A percentile compares a stretch with the other conserved stretches of the same genome.
These are phyloP conservation scores for Dryobota labecula DNA, from an alignment of 2,888 invertebrate species.

Conservation along the genomic window DNA sequence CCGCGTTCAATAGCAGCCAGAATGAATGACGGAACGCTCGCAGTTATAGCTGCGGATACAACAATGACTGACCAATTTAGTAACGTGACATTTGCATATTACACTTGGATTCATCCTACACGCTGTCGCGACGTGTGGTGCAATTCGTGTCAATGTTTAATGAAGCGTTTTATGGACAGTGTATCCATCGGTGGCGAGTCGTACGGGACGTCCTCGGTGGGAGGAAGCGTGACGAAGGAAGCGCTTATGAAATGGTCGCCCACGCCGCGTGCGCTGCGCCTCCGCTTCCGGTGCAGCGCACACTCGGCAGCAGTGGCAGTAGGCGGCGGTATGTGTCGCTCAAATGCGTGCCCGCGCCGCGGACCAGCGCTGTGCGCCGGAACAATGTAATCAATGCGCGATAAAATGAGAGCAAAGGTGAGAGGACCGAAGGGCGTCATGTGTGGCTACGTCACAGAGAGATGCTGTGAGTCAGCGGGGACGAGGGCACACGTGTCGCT, in stretches of 20 bases:
- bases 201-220: conserved; percentile 71
- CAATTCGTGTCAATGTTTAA: conserved; percentile 69
- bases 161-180: conserved; percentile 68
- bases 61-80: conserved; percentile 78
- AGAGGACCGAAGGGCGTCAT: conserved; percentile 75
- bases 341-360: conserved; percentile 28
- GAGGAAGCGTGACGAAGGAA: conserved; percentile 85
- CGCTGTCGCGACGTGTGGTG: conserved; percentile 70
- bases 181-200: conserved; percentile 65
- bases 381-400: conserved; percentile 71
- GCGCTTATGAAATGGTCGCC: conserved; percentile 85
- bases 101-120: conserved; percentile 76
- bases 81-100: conserved; percentile 76
- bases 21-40: conserved; percentile 73
- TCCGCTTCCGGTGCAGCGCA: conserved; percentile 70
- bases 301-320: conserved; percentile 66
- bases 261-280: conserved; percentile 72
- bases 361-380: conserved; percentile 57
- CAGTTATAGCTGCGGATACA: conserved; percentile 73
- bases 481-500: conserved; percentile 81
- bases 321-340: conserved; percentile 72
- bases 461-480: conserved; percentile 81
- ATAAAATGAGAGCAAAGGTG: conserved; percentile 76
- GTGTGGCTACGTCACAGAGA: conserved; percentile 78
- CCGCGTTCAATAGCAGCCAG: conserved; percentile 69